Evolutionary conservation across 2,797 vertebrate species (phyloP).

Genomic region (Nannoperca australis): DNA sequence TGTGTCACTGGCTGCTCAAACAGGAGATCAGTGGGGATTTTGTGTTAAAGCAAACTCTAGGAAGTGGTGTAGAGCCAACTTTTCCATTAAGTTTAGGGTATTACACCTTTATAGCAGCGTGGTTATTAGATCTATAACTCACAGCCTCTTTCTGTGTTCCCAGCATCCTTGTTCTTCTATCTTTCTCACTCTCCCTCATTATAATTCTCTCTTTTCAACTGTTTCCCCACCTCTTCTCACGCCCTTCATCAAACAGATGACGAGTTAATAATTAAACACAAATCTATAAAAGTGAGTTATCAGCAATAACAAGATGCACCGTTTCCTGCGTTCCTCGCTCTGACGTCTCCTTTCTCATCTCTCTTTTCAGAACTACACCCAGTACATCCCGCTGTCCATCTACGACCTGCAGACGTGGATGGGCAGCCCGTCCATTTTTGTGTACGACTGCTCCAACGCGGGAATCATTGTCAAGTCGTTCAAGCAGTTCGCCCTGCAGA

Average conservation of each 20-base stretch:
- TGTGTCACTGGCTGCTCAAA: slow-evolving; percentile 32
- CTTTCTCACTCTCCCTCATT: slow-evolving; percentile 12
- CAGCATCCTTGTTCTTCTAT: slow-evolving; percentile 8
- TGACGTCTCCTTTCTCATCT: background rate
- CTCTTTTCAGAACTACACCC: slow-evolving; percentile 93
- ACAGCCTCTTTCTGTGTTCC: background rate
- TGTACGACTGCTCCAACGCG: slow-evolving; percentile 97
- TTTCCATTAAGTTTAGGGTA: slow-evolving; percentile 1
- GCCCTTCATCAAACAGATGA: slow-evolving; percentile 50
- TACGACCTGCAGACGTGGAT: slow-evolving; percentile 99
- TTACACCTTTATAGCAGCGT: slow-evolving; percentile 4
- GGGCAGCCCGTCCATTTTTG: slow-evolving; percentile 98
- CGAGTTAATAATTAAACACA: slow-evolving; percentile 62
- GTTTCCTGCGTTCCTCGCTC: background rate
- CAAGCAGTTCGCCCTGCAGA: slow-evolving; percentile 96
- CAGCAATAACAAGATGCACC: slow-evolving; percentile 31
- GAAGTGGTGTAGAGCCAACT: background rate
- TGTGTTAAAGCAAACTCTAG: background rate
- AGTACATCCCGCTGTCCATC: slow-evolving; percentile 98
- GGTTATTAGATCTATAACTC: slow-evolving; percentile 20
- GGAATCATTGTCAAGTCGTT: slow-evolving; percentile 98
- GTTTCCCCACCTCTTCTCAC: slow-evolving; percentile 1
- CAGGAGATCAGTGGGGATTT: slow-evolving; percentile 24
- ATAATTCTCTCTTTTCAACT: slow-evolving; percentile 15
- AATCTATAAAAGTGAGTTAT: slow-evolving; percentile 55